phyloP scores from a whole-genome alignment of 2,113 vertebrate species.

The Aspiorhynchus laticeps region DNA sequence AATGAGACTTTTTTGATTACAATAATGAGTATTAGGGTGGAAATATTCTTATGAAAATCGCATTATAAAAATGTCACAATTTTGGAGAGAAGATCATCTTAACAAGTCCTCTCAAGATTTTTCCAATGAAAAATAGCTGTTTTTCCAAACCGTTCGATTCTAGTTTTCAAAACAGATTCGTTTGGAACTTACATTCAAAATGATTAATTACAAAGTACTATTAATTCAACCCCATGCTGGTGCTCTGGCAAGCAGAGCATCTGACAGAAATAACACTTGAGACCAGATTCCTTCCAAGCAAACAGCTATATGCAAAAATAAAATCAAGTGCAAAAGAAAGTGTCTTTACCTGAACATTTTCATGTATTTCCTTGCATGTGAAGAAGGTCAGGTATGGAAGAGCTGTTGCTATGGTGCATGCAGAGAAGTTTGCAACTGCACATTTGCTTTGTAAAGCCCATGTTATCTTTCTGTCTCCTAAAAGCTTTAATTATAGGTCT shows the following conservation, averaged over 20 bases:
- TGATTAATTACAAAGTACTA: not conserved
- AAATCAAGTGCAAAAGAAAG: not conserved
- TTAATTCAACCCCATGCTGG: not conserved
- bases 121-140: not conserved
- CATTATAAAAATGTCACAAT: too few relatives aligned
- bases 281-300: not conserved
- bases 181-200: not conserved
- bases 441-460: constrained; percentile 17
- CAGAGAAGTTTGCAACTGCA: not conserved
- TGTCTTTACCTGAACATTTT: not conserved
- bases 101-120: not conserved
- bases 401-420: constrained; percentile 37
- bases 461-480: constrained; percentile 9
- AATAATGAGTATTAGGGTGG: not conserved
- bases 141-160: not conserved
- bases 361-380: not conserved
- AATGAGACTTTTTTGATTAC: not conserved
- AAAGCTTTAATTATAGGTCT: constrained; percentile 37
- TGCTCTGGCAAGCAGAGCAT: not conserved
- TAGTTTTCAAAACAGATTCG: not conserved
- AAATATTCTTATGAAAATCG: too few relatives aligned
- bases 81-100: not conserved
- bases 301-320: not conserved
- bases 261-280: not conserved
- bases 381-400: not conserved